Evolutionary conservation across 2,888 invertebrate genomes (phyloP).

Genomic region (Lasioglossum morio): DNA sequence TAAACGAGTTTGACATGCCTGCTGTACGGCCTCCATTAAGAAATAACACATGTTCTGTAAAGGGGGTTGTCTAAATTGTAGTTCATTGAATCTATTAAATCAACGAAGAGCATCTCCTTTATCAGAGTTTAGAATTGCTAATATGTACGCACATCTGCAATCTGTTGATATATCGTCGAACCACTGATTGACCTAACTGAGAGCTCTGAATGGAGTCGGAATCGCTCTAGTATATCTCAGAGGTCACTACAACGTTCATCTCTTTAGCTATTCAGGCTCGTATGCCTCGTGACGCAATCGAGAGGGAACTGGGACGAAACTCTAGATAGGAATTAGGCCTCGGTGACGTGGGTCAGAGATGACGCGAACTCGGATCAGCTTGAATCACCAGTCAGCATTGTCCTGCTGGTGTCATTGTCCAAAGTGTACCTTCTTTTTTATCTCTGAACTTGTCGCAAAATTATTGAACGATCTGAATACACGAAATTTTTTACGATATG

Average conservation of each 20-base stretch:
- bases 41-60: no score
- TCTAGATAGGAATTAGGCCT: slow-evolving; percentile 3
- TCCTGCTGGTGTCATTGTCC: not conserved
- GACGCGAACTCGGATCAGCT: not conserved
- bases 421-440: not conserved
- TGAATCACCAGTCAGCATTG: not conserved
- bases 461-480: not conserved
- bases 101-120: no score
- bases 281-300: not conserved
- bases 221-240: not conserved
- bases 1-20: no score
- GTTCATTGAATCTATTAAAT: no score
- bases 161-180: not conserved
- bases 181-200: not conserved
- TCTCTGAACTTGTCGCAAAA: not conserved
- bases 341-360: not conserved
- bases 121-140: no score
- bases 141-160: not conserved
- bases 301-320: not conserved
- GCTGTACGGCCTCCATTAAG: no score
- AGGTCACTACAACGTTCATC: not conserved
- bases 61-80: not conserved
- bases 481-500: no score
- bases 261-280: not conserved
- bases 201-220: not conserved